These are phyloP conservation scores for Myotis yumanensis DNA, from an alignment of 2,113 vertebrate species.

Conservation along the genomic window DNA sequence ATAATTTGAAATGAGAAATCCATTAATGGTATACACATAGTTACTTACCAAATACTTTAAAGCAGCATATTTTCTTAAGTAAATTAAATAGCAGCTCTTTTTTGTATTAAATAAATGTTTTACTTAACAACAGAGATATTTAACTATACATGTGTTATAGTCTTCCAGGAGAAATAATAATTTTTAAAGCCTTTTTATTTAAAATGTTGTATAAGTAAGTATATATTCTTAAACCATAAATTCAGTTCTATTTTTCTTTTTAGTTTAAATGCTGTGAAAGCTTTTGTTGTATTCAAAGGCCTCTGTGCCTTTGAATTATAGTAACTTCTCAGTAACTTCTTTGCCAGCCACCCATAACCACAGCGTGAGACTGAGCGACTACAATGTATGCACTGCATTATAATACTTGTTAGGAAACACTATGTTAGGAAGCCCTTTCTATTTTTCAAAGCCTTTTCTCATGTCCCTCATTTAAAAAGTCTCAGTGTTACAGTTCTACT, in stretches of 20 bases:
- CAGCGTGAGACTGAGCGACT: not conserved
- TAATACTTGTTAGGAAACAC: not conserved
- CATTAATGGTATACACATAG: not conserved
- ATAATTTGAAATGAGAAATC: constrained; percentile 9
- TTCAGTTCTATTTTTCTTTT: not conserved
- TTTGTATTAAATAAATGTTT: constrained; percentile 23
- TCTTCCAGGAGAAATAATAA: not conserved
- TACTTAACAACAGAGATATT: constrained; percentile 3
- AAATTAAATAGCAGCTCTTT: not conserved
- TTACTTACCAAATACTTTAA: constrained; percentile 9
- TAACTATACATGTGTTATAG: not conserved
- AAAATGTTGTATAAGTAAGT: not conserved
- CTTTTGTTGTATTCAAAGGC: constrained; percentile 13
- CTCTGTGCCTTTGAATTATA: not conserved
- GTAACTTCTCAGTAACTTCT: not conserved
- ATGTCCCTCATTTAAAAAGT: not conserved
- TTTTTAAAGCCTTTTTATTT: constrained; percentile 33
- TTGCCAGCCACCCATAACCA: not conserved
- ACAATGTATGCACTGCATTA: accelerated
- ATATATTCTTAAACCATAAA: constrained; percentile 23
- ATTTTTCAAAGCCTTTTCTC: not conserved
- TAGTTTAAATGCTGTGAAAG: not conserved
- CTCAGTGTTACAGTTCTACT: not conserved
- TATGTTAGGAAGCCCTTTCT: not conserved
- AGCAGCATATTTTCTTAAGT: not conserved